phyloP scores from a whole-genome alignment of 1,140 invertebrate genomes.

The Potamilus streckersoni region DNA sequence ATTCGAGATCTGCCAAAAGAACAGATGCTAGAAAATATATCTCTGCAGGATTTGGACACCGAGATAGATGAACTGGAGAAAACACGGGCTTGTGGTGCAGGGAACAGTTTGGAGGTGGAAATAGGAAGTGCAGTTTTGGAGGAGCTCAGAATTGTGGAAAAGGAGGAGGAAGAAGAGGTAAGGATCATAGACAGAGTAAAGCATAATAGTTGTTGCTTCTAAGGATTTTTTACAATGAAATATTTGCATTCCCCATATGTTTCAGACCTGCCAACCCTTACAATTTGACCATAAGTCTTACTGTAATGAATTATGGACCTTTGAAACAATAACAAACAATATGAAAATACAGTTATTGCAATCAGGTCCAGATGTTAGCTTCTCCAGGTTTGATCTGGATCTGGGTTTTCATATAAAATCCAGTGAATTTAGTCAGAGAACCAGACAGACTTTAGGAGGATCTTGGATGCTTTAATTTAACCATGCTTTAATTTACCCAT shows the following conservation, averaged over 20 bases:
- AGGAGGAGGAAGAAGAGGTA: constrained; percentile 10
- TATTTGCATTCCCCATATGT: background rate
- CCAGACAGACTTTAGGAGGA: too few species aligned
- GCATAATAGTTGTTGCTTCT: background rate
- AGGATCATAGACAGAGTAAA: background rate
- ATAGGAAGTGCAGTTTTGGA: constrained; percentile 36
- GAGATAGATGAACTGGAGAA: constrained; percentile 34
- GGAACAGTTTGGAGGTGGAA: constrained; percentile 41
- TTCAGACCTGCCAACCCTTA: constrained; percentile 13
- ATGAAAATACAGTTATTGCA: too few species aligned
- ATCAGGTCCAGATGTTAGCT: too few species aligned
- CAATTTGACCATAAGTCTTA: background rate
- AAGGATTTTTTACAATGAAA: background rate
- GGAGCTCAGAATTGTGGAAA: constrained; percentile 1
- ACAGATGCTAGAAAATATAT: constrained; percentile 14
- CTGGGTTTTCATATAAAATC: too few species aligned
- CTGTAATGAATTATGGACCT: too few species aligned
- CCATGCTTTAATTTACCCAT: too few species aligned
- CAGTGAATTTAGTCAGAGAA: too few species aligned
- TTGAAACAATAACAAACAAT: too few species aligned
- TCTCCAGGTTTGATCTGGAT: too few species aligned
- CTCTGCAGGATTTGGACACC: constrained; percentile 43
- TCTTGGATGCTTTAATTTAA: too few species aligned
- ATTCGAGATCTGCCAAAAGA: constrained; percentile 23
- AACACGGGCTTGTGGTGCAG: background rate